Evolutionary conservation across 2,797 vertebrate species (phyloP), one percentile per base, ranked within the genome.

Genomic region (Brachyrhaphis roseni): DNA sequence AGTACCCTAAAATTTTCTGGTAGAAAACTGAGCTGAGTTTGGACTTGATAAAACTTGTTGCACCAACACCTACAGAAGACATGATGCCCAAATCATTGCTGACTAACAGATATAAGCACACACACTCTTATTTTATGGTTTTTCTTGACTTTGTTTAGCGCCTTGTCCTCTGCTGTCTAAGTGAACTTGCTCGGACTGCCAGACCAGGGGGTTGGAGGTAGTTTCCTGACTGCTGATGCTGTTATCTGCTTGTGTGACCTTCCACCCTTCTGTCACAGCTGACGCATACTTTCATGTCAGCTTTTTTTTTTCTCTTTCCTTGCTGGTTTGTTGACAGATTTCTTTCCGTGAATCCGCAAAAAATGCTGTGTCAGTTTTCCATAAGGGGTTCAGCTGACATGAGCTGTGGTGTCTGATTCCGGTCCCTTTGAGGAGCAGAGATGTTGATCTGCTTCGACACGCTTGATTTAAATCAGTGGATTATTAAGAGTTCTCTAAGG

Each of bases 241-340:
- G 53, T 70, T 55, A 80, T 78, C 20, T 81, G 74, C n/a, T 5
- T 43, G 81, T 78, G 70, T 84, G 84, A 87, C 89, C 89, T 85
- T 78, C 36, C 18, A 71, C 74, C 78, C 57, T 39, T 87, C 76
- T 4, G 73, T 87, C 84, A 39, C 78, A 43, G 88, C 83, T 77
- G 64, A 75, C 75, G 36, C 76, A 47, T 36, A 78, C 62, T 78
- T 75, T 81, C 84, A 59, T 70, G 81, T 87, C 86, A 82, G 84
- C 79, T 46, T 75, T 78, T 87, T 90, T 89, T 77, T 59, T 59
- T n/a, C 28, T 59, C 31, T 64, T 64, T 20, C 59, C 36, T 39
- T 80, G 49, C 70, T 16, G 71, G 4, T 81, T 13, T 59, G 74
- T 57, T 72, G 79, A 41, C 80, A 74, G 75, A 62, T 86, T 77